Evolutionary conservation across 2,888 invertebrate genomes (phyloP).

Genomic region (Cheilosia vulpina): DNA sequence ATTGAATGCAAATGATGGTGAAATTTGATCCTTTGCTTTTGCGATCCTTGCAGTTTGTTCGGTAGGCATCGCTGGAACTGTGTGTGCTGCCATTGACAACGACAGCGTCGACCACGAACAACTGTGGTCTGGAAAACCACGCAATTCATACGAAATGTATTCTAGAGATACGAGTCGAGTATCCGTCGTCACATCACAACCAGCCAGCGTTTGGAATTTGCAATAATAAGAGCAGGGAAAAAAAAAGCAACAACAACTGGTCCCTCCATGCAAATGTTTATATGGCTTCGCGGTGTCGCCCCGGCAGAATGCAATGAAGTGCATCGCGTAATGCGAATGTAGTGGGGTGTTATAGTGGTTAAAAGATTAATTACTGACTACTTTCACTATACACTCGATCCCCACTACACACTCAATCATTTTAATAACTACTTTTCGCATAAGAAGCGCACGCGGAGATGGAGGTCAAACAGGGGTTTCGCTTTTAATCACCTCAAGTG

Average conservation of each 20-base stretch:
- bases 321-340: conserved; percentile 61
- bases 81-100: conserved; percentile 32
- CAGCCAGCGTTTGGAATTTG: conserved; percentile 38
- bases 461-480: not conserved
- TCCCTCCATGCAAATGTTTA: conserved; percentile 35
- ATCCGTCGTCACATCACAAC: conserved; percentile 25
- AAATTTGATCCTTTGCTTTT: conserved; percentile 62
- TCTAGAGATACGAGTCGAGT: conserved; percentile 28
- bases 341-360: conserved; percentile 71
- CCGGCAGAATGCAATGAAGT: conserved; percentile 66
- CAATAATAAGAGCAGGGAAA: conserved; percentile 30
- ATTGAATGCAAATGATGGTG: conserved; percentile 71
- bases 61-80: conserved; percentile 20
- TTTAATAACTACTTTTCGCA: conserved; percentile 32
- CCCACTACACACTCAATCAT: conserved; percentile 11
- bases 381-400: conserved; percentile 56
- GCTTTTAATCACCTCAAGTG: conserved; percentile 51
- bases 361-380: conserved; percentile 72
- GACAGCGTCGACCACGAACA: conserved; percentile 49
- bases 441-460: not conserved
- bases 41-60: conserved; percentile 48
- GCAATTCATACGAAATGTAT: conserved; percentile 65
- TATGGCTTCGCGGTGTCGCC: conserved; percentile 71
- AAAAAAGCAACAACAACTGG: conserved; percentile 6
- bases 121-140: conserved; percentile 67